A percentile compares a stretch with the other conserved stretches of the same genome.
phyloP scores from a whole-genome alignment of 2,888 invertebrate species.

The Sthenelais limicola region DNA sequence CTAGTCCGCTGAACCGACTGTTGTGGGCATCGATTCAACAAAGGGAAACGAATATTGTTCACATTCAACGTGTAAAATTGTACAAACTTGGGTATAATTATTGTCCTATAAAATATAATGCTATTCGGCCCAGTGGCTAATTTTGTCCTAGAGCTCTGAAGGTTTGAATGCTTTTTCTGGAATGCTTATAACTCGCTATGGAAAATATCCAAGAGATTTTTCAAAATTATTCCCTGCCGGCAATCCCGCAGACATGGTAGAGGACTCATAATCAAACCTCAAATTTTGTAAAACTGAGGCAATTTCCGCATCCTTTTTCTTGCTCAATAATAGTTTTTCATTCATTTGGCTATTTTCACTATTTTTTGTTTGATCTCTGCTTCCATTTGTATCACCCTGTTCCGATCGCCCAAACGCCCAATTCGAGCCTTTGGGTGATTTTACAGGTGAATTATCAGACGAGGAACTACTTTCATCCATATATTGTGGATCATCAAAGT shows the following conservation, averaged over 20 bases:
- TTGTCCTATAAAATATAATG: too few species aligned
- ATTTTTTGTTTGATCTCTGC: background rate
- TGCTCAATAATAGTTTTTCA: slow-evolving; percentile 45
- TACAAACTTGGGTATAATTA: too few species aligned
- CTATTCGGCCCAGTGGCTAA: too few species aligned
- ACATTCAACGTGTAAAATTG: too few species aligned
- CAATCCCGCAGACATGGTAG: slow-evolving; percentile 42
- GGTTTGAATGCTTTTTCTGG: too few species aligned
- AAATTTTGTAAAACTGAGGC: slow-evolving; percentile 48
- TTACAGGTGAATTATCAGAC: slow-evolving; percentile 2
- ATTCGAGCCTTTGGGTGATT: slow-evolving; percentile 22
- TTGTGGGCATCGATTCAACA: too few species aligned
- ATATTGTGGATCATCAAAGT: slow-evolving; percentile 13
- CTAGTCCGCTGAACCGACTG: too few species aligned
- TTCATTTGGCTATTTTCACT: slow-evolving; percentile 25
- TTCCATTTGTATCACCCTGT: background rate
- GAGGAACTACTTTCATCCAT: slow-evolving; percentile 25
- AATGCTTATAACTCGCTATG: too few species aligned
- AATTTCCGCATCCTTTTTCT: slow-evolving; percentile 53
- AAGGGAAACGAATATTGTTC: too few species aligned
- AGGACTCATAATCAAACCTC: slow-evolving; percentile 42
- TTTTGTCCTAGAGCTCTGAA: too few species aligned
- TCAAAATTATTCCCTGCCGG: slow-evolving; percentile 50
- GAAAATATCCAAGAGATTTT: slow-evolving; percentile 50
- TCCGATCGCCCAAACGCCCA: slow-evolving; percentile 42